Base-by-base conservation (phyloP, 1,140 invertebrate species). In the Leptinotarsa defecta region DNA sequence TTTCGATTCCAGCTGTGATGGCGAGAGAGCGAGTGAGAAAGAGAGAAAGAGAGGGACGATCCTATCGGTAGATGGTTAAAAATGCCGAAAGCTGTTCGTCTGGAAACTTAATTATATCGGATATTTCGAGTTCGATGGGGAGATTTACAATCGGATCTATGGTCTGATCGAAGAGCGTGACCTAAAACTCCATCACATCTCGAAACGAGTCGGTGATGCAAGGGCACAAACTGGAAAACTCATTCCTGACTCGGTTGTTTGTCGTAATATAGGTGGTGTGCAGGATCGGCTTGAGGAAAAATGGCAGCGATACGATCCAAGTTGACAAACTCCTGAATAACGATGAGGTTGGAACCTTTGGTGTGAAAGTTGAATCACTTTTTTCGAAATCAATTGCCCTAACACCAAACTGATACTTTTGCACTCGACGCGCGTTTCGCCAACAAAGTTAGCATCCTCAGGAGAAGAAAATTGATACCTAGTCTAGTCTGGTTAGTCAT, bases 71-170 rank as follows among this genome's bases (percentile, higher is more conserved):
- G 64, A 65, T 65, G 64, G 15, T 57, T 57, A 20, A 65, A 65
- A 65, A 65, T 65, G 64, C 20, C 3, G 74, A 79, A 83, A 82
- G 78, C 79, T 75, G 78, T 76, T 81, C 82, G 80, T 71, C 78
- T 78, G 81, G 79, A 83, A 83, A 84, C 81, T 84, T 84, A 84
- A 84, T 83, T 83, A 84, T 83, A 81, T 83, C 78, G 82, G 80
- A 83, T 82, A 83, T 81, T 83, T 82, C 75, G 81, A 76, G 74
- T 76, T 70, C 71, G 74, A 70, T 78, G 74, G 78, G 75, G 80
- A 80, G 81, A 83, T 83, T 82, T 81, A 81, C 79, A 82, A 82
- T 82, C 78, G 79, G 79, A 80, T 81, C 79, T 62, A 71, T 52
- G 48, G 22, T 48, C 72, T 77, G 76, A 81, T 80, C 79, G 77